These are phyloP conservation scores for Rhombomys opimus DNA, from an alignment of 2,113 vertebrate genomes.

Conservation along the genomic window DNA sequence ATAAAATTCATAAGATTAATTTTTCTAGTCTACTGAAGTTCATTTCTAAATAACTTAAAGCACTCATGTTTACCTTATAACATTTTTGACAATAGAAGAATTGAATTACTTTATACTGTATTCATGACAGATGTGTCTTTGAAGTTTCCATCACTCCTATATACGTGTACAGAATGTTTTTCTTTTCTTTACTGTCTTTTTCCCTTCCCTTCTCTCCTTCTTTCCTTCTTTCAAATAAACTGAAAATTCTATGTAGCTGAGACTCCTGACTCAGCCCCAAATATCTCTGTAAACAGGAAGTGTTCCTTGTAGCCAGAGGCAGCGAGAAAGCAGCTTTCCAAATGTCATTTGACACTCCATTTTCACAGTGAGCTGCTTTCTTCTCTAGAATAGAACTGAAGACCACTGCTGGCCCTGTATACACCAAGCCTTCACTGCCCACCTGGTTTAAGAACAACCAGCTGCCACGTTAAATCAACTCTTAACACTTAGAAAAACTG, in stretches of 20 bases:
- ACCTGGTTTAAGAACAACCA: background rate
- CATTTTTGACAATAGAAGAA: background rate
- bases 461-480: conserved; percentile 12
- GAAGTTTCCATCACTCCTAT: background rate
- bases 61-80: background rate
- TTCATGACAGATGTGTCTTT: background rate
- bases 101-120: background rate
- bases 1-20: conserved; percentile 1
- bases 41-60: conserved; percentile 25
- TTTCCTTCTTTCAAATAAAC: background rate
- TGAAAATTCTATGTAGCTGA: background rate
- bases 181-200: background rate
- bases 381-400: background rate
- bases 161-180: background rate
- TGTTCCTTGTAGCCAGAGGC: background rate
- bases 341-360: background rate
- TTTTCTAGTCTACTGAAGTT: background rate
- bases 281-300: conserved; percentile 11
- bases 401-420: background rate
- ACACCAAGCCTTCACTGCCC: background rate
- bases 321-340: background rate
- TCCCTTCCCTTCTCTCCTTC: background rate
- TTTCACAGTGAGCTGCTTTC: background rate
- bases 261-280: background rate
- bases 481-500: conserved; percentile 1